A percentile compares a stretch with the other conserved stretches of the same genome.
Evolutionary conservation across 2,888 invertebrate genomes (phyloP).

Genomic region (Trichopoda pennipes): DNA sequence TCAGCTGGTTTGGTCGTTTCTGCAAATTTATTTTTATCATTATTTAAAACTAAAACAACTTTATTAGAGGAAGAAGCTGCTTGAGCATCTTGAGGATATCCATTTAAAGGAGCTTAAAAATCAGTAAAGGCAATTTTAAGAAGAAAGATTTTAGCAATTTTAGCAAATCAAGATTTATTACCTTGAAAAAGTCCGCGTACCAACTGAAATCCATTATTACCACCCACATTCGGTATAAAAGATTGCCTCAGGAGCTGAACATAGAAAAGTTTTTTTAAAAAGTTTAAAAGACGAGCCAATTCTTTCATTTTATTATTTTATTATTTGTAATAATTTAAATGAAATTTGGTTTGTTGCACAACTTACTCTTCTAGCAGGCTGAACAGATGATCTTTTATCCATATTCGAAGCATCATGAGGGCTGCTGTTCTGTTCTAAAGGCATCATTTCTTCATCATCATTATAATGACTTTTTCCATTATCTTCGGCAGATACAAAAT

Average conservation of each 20-base stretch:
- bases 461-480: not conserved
- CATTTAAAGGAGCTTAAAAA: constrained; percentile 31
- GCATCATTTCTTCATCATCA: constrained; percentile 23
- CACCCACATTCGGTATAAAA: constrained; percentile 60
- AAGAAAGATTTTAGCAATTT: constrained; percentile 5
- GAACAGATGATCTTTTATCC: not conserved
- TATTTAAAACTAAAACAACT: constrained; percentile 76
- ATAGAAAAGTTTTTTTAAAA: not conserved
- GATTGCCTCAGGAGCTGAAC: constrained; percentile 72
- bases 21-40: constrained; percentile 71
- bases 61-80: constrained; percentile 72
- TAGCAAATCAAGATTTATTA: constrained; percentile 57
- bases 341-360: not conserved
- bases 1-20: constrained; percentile 49
- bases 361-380: constrained; percentile 36
- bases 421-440: constrained; percentile 1
- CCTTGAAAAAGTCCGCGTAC: constrained; percentile 35
- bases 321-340: too few relatives aligned
- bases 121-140: constrained; percentile 65
- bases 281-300: too few relatives aligned
- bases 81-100: constrained; percentile 44
- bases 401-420: not conserved
- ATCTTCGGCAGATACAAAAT: not conserved
- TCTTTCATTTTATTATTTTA: too few relatives aligned
- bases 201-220: constrained; percentile 33